Evolutionary conservation across 2,888 invertebrate species (phyloP), one percentile per base, ranked within the genome.

Genomic region (Ophion ellenae): DNA sequence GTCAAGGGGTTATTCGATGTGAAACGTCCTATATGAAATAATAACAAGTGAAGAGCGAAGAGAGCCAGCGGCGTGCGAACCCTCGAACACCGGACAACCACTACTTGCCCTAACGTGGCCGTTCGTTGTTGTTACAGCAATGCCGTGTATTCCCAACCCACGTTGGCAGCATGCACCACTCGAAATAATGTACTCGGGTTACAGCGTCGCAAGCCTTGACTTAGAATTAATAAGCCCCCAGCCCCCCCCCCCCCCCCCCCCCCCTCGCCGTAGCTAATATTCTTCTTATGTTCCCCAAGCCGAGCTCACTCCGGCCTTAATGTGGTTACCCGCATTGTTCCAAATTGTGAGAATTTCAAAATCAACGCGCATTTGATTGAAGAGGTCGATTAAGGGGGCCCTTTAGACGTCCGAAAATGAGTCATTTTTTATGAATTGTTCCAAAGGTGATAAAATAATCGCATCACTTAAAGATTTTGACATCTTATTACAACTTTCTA

Each of bases 141-240:
- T 73, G 66, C 70, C 47, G 24, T 66, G 53, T 73, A 80, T 73
- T 80, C 28, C 66, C 40, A 66, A 57, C 73, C 66, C 80, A 73
- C 73, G 66, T 73, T 57, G 40, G 59, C 40, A 80, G 57, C 53
- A 36, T 66, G 59, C 53, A 67, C 59, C 82, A 75, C 82, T 82
- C 73, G 82, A 79, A 80, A 61, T 66, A 61, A 71, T 80, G 82
- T 53, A 80, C 82, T 80, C 79, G 76, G 79, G 79, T 76, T 82
- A 82, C 76, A 71, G 47, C 47, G 28, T 67, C 71, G 75, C 77
- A 59, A 81, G 64, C 79, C 82, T 83, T 85, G 85, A 82, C 82
- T 85, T 59, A 40, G 67, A 61, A 85, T 85, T 85, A 85, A 82
- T 85, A 82, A 69, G 71, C 79, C 82, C 36, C 71, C 63, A 61